These are phyloP conservation scores for Mirounga angustirostris DNA, from an alignment of 2,113 vertebrate genomes.

Conservation along the genomic window DNA sequence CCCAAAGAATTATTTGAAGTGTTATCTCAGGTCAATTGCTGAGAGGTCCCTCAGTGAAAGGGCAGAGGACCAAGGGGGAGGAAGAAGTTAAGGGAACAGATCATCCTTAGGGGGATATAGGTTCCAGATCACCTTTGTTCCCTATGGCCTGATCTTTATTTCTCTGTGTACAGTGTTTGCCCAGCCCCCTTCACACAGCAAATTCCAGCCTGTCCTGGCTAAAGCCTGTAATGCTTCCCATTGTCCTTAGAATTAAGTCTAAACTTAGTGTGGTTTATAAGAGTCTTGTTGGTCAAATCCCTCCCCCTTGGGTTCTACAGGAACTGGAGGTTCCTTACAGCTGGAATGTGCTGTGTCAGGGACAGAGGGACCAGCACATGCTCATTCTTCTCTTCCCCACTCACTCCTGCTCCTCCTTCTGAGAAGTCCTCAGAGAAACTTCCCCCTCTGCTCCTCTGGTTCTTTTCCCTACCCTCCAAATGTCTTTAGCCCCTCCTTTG, in stretches of 20 bases:
- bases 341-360: neutral
- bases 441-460: neutral
- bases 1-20: neutral
- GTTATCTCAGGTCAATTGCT: neutral
- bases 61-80: neutral
- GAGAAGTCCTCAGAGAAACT: neutral
- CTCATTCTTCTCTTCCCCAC: fast-evolving
- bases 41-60: neutral
- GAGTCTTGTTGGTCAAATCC: neutral
- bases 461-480: neutral
- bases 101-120: fast-evolving
- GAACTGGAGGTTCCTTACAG: neutral
- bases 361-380: neutral
- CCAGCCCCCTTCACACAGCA: neutral
- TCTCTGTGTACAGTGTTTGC: neutral
- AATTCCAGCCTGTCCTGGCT: neutral
- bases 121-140: neutral
- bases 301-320: neutral
- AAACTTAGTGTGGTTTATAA: neutral
- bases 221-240: neutral
- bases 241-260: neutral
- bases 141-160: neutral
- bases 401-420: neutral
- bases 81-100: neutral
- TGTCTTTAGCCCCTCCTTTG: neutral